Percentiles rank a stretch among this genome's conserved stretches.
Conservation (phyloP, 2,888 invertebrate genomes). For the Helleia helle region DNA sequence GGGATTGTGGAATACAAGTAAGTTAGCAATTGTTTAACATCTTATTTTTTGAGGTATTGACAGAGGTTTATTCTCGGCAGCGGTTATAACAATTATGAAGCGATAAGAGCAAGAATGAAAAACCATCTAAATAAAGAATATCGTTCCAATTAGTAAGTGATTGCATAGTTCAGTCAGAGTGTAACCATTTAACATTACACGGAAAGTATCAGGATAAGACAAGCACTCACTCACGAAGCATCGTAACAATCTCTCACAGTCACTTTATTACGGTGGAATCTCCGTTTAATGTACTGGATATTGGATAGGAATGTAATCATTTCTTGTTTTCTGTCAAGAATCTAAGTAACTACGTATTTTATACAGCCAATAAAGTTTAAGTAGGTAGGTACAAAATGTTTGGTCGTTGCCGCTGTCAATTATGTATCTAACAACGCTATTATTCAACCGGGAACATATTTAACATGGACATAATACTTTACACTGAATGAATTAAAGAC, state of each 20-base stretch:
- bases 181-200: constrained; percentile 8
- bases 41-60: no score
- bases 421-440: constrained; percentile 9
- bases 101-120: no score
- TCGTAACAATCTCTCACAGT: constrained; percentile 21
- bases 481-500: background rate
- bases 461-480: constrained; percentile 4
- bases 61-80: no score
- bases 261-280: constrained; percentile 20
- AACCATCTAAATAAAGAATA: no score
- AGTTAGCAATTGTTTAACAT: no score
- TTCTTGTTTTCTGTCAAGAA: constrained; percentile 20
- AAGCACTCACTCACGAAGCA: constrained; percentile 17
- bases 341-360: constrained; percentile 15
- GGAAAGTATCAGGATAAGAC: constrained; percentile 12
- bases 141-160: constrained; percentile 7
- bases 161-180: background rate
- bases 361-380: constrained; percentile 10
- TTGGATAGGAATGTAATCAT: constrained; percentile 19
- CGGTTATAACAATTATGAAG: no score
- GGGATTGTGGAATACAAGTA: no score
- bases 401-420: constrained; percentile 10
- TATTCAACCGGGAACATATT: constrained; percentile 3
- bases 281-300: constrained; percentile 21
- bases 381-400: constrained; percentile 10